Base-by-base conservation (phyloP, 2,113 vertebrate species). In the Anguilla japonica region DNA sequence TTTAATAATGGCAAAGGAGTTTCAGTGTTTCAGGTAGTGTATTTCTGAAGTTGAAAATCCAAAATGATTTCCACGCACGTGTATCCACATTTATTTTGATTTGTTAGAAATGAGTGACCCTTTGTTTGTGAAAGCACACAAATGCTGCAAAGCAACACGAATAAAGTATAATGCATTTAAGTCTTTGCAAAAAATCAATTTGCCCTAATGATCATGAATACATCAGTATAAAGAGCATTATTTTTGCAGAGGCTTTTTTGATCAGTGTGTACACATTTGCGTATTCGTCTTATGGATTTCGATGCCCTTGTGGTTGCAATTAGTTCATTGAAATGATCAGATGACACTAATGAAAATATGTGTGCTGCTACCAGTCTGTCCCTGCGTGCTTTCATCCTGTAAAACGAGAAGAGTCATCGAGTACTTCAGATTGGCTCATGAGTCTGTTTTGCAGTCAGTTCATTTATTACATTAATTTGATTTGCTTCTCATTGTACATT, bases 231-330 rank as follows among this genome's bases (percentile, higher is more conserved):
- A 29, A 34, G n/a, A 75, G 71, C 9, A 34, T 75, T 75, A 75
- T 75, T 34, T 75, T 75, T 26, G 13, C n/a, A 13, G 71, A 75
- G 71, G 71, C 71, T 75, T 75, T 67, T 75, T 75, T 75, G 71
- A 75, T 75, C 71, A 75, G 71, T 75, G 71, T 75, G 71, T 9
- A 34, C 71, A 75, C n/a, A 75, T 75, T 75, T n/a, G 6, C 71
- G 34, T 75, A 75, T 75, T 75, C 26, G 71, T 75, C 71, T 75
- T 75, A 75, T 75, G 71, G 71, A 75, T 43, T 82, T 82, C 46
- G 46, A 82, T 82, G 41, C 81, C 81, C 41, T 82, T 81, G 79
- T 34, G 71, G 71, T 81, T 81, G 79, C 79, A 81, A 81, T 81
- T 81, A 81, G 39, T 43, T 81, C 43, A 41, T 50, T 82, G 46